Evolutionary conservation across 2,797 vertebrate genomes (phyloP).

Genomic region (Austrolebias charrua): DNA sequence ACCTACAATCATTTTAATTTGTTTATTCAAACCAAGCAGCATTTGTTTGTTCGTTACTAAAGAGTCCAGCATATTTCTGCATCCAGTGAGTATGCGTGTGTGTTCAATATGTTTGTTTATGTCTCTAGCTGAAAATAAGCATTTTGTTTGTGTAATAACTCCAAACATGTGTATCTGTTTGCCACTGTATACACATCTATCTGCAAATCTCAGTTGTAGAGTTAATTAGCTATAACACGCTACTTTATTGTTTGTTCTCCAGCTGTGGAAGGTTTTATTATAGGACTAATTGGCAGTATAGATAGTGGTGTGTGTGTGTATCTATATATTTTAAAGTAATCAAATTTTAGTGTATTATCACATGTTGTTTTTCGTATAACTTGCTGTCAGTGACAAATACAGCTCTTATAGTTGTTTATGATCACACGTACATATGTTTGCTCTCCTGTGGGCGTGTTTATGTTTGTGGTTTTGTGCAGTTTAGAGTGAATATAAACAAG

Average conservation of each 20-base stretch:
- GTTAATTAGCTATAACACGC: slow-evolving; percentile 57
- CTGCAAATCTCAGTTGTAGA: slow-evolving; percentile 42
- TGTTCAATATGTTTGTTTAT: slow-evolving; percentile 36
- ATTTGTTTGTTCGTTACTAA: slow-evolving; percentile 42
- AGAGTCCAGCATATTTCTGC: slow-evolving; percentile 31
- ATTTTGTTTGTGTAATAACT: slow-evolving; percentile 7
- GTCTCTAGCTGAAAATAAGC: slow-evolving; percentile 22
- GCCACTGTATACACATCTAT: slow-evolving; percentile 29
- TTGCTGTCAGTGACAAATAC: slow-evolving; percentile 10
- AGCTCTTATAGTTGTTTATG: slow-evolving; percentile 17
- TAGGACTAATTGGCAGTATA: slow-evolving; percentile 63
- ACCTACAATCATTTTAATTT: slow-evolving; percentile 71
- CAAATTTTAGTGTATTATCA: slow-evolving; percentile 9
- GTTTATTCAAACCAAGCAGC: slow-evolving; percentile 58
- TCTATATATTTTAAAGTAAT: slow-evolving; percentile 30
- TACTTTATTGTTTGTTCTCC: slow-evolving; percentile 50
- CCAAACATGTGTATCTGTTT: slow-evolving; percentile 14
- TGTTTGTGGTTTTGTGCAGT: slow-evolving; percentile 16
- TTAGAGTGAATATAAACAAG: slow-evolving; percentile 11
- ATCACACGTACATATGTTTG: not conserved
- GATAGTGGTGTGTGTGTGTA: slow-evolving; percentile 11
- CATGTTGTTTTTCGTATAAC: slow-evolving; percentile 13
- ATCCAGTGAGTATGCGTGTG: slow-evolving; percentile 12
- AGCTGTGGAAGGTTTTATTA: slow-evolving; percentile 54
- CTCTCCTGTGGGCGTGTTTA: not conserved